These are phyloP conservation scores for Nothoprocta perdicaria DNA, from an alignment of 2,113 vertebrate genomes.

Conservation along the genomic window DNA sequence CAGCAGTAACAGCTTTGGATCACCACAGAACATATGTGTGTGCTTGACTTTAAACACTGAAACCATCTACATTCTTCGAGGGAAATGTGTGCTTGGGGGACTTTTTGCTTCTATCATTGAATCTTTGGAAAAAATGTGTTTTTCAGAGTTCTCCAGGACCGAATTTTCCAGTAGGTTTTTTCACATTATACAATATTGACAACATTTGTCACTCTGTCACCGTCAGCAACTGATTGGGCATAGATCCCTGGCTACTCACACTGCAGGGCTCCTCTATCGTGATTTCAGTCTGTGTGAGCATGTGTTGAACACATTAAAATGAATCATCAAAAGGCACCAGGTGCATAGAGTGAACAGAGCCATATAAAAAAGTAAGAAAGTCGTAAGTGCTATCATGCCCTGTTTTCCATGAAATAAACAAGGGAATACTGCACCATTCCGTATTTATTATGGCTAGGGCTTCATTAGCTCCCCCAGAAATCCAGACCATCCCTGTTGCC, in stretches of 20 bases:
- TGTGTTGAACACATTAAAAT: slow-evolving; percentile 67
- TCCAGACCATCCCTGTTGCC: background rate
- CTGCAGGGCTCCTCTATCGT: background rate
- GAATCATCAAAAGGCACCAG: slow-evolving; percentile 66
- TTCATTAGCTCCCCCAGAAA: slow-evolving; percentile 10
- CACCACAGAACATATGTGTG: slow-evolving; percentile 20
- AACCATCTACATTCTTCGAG: slow-evolving; percentile 27
- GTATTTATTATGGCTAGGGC: background rate
- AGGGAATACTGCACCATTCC: background rate
- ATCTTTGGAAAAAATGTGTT: background rate
- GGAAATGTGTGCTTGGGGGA: background rate
- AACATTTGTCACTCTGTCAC: slow-evolving; percentile 45
- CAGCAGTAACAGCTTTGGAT: slow-evolving; percentile 39
- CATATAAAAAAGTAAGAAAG: slow-evolving; percentile 32
- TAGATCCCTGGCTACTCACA: slow-evolving; percentile 42
- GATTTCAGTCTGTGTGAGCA: slow-evolving; percentile 36
- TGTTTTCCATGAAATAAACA: slow-evolving; percentile 56
- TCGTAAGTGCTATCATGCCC: slow-evolving; percentile 39
- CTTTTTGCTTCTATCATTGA: background rate
- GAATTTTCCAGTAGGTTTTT: background rate
- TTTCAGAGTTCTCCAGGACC: slow-evolving; percentile 9
- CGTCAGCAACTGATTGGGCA: slow-evolving; percentile 36
- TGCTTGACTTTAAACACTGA: slow-evolving; percentile 29
- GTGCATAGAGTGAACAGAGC: slow-evolving; percentile 41
- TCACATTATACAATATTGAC: slow-evolving; percentile 44